Base-by-base conservation (phyloP, 2,113 vertebrate species). In the Butorides virescens region DNA sequence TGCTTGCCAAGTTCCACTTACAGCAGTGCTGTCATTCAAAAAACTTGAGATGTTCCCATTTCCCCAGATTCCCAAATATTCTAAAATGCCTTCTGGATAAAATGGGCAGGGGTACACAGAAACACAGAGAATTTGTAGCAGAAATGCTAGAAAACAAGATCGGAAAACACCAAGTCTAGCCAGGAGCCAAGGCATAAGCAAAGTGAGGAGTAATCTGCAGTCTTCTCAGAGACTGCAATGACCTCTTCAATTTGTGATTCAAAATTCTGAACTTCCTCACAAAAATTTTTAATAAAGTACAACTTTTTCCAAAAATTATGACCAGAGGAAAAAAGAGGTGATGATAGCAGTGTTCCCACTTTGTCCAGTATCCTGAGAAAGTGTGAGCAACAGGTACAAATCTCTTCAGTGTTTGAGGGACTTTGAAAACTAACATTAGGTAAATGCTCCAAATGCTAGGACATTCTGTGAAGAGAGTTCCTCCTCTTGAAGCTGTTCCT, bases 401-500 rank as follows among this genome's bases (percentile, higher is more conserved):
- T 32, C 15, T 13, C 44, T 67, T 44, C 13, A 15, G 7, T 4
- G 34, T 78, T 63, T 68, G 14, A 68, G 71, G 20, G 39, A 61
- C 44, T 65, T 90, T 75, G 27, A 56, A 90, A 90, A n/a, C 13
- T 20, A 61, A 32, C 13, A 9, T 56, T 36, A 63, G 15, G 46
- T 55, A 80, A 90, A 83, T 3, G 3, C 26, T 71, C 52, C 49
- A 59, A 89, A n/a, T 34, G 14, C 29, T 52, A 47, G 83, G 68
- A 77, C 29, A 27, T 70, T 62, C 46, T 55, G 5, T 37, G 26
- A 70, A 77, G 63, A 49, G 12, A 44, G n/a, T 50, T 89, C 47
- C 27, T 89, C 19, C 73, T 91, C 76, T 72, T 67, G 73, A 92
- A 65, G 61, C 50, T 78, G n/a, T 89, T 87, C 37, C 50, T 91